Percentiles rank a stretch among this genome's conserved stretches.
phyloP scores from a whole-genome alignment of 2,888 invertebrate species.

The Dryocosmus kuriphilus region DNA sequence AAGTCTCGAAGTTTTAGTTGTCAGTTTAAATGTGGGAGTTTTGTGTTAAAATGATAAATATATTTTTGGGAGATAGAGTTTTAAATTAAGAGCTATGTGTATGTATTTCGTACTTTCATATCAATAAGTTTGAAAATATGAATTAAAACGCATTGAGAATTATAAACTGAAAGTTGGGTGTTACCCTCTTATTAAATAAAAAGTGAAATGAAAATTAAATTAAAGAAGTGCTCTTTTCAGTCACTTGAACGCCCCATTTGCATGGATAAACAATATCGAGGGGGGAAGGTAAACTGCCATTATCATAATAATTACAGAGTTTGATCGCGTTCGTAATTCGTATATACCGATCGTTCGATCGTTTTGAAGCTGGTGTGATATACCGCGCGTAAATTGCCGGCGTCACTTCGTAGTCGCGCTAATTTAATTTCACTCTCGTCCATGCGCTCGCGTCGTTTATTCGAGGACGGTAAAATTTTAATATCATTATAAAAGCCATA shows the following conservation, averaged over 20 bases:
- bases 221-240: neutral
- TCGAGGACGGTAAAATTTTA: slow-evolving; percentile 25
- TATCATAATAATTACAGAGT: slow-evolving; percentile 27
- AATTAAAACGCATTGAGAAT: too few species aligned
- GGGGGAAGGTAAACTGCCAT: slow-evolving; percentile 8
- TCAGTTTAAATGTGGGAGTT: too few species aligned
- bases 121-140: too few species aligned
- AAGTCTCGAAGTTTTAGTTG: too few species aligned
- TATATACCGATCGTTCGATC: slow-evolving; percentile 19
- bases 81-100: too few species aligned
- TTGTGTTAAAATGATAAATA: too few species aligned
- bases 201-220: neutral
- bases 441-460: neutral
- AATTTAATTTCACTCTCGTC: slow-evolving; percentile 24
- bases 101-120: too few species aligned
- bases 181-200: too few species aligned
- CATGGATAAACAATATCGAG: slow-evolving; percentile 5
- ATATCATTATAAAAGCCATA: slow-evolving; percentile 27
- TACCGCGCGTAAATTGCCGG: slow-evolving; percentile 12
- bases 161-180: too few species aligned
- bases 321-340: slow-evolving; percentile 22
- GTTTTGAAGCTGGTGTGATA: slow-evolving; percentile 21
- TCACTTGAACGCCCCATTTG: neutral
- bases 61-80: too few species aligned
- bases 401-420: slow-evolving; percentile 17